Percentiles rank a stretch among this genome's conserved stretches.
Evolutionary conservation across 64 coral and sea anemone species (phyloP).

Genomic region (Stichodactyla helianthus): DNA sequence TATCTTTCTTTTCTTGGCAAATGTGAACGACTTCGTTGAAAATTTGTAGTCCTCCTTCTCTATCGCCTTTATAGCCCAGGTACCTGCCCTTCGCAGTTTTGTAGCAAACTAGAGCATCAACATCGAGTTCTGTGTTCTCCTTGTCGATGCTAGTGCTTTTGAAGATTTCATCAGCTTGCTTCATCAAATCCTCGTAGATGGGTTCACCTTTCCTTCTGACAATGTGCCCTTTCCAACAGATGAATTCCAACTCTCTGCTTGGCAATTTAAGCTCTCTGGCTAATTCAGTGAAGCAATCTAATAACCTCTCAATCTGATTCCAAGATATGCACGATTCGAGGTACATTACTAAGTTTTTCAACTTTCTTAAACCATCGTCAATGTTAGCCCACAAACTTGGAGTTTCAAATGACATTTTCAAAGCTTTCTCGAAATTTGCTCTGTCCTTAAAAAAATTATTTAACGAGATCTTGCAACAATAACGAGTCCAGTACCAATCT

Average conservation of each 20-base stretch:
- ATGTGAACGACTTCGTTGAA: slow-evolving; percentile 14
- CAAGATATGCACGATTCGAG: background rate
- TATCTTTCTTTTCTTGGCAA: background rate
- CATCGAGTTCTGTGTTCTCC: background rate
- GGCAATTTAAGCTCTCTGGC: background rate
- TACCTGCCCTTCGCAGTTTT: background rate
- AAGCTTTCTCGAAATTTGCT: slow-evolving; percentile 32
- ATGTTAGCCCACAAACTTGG: background rate
- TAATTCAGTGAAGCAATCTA: background rate
- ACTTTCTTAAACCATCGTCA: background rate
- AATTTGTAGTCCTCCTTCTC: background rate
- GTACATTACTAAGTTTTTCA: background rate
- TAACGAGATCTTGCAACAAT: slow-evolving; percentile 42
- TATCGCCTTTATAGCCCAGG: background rate
- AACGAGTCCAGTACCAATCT: background rate
- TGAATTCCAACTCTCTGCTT: background rate
- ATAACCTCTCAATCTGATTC: background rate
- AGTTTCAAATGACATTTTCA: background rate
- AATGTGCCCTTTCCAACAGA: slow-evolving; percentile 40
- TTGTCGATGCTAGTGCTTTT: background rate
- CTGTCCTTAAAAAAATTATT: slow-evolving; percentile 35
- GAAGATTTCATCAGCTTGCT: background rate
- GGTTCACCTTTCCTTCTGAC: slow-evolving; percentile 10
- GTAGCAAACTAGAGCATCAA: background rate
- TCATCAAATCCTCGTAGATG: slow-evolving; percentile 8